A percentile compares a stretch with the other conserved stretches of the same genome.
These are phyloP conservation scores for Florisuga fusca DNA, from an alignment of 2,797 vertebrate species.

Conservation along the genomic window DNA sequence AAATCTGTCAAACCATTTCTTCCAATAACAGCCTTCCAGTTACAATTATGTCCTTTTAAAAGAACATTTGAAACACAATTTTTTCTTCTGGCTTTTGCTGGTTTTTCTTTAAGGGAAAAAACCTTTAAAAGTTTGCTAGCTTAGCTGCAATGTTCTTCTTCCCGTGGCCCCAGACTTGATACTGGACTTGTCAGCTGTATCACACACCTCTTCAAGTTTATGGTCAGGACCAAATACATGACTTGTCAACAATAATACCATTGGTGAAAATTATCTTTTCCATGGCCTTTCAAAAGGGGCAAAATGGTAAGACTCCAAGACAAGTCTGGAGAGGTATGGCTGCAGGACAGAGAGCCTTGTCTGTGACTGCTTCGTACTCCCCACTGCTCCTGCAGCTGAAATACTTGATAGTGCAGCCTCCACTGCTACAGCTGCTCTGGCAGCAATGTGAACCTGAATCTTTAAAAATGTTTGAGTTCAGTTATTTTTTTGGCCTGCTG, in stretches of 20 bases:
- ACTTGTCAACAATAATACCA: not conserved
- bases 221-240: not conserved
- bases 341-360: not conserved
- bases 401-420: not conserved
- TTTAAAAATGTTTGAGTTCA: not conserved
- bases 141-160: not conserved
- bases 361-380: not conserved
- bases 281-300: not conserved
- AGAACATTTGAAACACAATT: not conserved
- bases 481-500: not conserved
- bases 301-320: rapidly evolving
- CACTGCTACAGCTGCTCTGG: not conserved
- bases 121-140: not conserved
- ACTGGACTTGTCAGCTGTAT: not conserved
- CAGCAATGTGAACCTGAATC: not conserved
- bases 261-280: not conserved
- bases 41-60: not conserved
- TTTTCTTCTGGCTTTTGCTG: not conserved
- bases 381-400: not conserved
- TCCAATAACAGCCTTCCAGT: not conserved
- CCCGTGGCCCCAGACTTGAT: not conserved
- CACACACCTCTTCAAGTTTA: not conserved
- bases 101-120: not conserved
- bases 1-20: not conserved
- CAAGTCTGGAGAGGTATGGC: not conserved